Base-by-base conservation (phyloP, 2,113 vertebrate species). In the Cyphomyrus plagiostoma region DNA sequence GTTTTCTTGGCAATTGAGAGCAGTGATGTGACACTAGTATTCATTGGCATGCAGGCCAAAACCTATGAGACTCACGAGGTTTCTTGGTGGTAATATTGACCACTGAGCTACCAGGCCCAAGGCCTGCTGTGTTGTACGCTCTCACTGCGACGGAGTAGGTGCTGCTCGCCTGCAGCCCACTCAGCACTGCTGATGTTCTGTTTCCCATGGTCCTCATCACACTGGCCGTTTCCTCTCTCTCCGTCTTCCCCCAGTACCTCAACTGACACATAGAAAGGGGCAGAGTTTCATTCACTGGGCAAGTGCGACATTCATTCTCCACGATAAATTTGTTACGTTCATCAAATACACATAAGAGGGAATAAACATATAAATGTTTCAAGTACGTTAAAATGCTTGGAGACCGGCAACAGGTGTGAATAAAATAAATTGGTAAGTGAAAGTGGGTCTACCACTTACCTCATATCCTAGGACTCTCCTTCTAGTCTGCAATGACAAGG, bases 1-100 rank as follows among this genome's bases (percentile, higher is more conserved):
- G n/a, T 26, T n/a, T 52, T n/a, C 85, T 26, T 52, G 85, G 26
- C 45, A 84, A n/a, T 23, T 46, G 23, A 45, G 4, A 26, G 15
- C 35, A 42, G 35, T 19, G 30, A 6, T 86, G 30, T 50, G 49
- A 30, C 26, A 30, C 11, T 30, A 49, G 49, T 26, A n/a, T 86
- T 52, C 49, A 30, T 35, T 45, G 49, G n/a, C 10, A 53, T 17
- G 11, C 15, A 30, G 26, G 49, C 21, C 35, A 88, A 45, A 35
- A 17, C 3, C 6, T 52, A 15, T 23, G 53, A 30, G 50, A 93
- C 97, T 96, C 92, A 98, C 98, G 98, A 56, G 98, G 98, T 88
- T 99, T 99, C 88, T 96, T 98, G 94, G 98, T 99, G 46, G 97
- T 98, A 86, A 98, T 95, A 0, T 98, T 98, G 93, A 97, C 96